These are phyloP conservation scores for Melanostigma gelatinosum DNA, from an alignment of 2,113 vertebrate species.

Conservation along the genomic window DNA sequence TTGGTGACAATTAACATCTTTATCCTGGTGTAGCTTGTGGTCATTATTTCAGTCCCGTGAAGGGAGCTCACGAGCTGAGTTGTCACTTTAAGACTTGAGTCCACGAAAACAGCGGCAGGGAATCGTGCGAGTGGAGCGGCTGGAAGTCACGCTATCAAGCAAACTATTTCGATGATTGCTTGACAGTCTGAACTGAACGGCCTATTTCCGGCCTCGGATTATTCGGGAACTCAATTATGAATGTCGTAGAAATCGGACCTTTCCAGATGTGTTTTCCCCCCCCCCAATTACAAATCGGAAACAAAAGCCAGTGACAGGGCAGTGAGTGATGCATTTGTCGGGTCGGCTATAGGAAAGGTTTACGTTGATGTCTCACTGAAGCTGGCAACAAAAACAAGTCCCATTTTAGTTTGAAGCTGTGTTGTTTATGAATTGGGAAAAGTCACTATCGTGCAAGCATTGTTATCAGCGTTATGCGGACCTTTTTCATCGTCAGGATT, in stretches of 20 bases:
- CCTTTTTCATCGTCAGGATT: not conserved
- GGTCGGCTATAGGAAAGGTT: not conserved
- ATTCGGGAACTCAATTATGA: slow-evolving; percentile 7
- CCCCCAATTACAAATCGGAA: slow-evolving; percentile 17
- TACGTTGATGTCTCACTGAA: not conserved
- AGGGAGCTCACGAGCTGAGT: not conserved
- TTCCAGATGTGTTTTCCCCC: not conserved
- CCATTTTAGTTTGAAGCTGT: not conserved
- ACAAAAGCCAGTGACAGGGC: not conserved
- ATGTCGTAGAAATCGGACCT: slow-evolving; percentile 11
- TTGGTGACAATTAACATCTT: not conserved
- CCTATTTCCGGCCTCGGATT: slow-evolving; percentile 11
- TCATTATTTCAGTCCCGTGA: slow-evolving; percentile 1
- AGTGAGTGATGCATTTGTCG: not conserved
- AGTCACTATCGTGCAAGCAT: not conserved
- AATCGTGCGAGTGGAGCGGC: not conserved
- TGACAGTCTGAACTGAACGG: slow-evolving; percentile 8
- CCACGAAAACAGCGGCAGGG: not conserved
- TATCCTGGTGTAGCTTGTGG: not conserved
- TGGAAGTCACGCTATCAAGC: not conserved
- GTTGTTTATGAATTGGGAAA: not conserved
- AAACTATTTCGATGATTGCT: slow-evolving; percentile 25
- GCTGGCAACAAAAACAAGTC: not conserved
- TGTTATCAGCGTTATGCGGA: not conserved
- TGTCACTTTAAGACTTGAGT: slow-evolving; percentile 7